Percentiles rank a stretch among this genome's conserved stretches.
phyloP scores from a whole-genome alignment of 2,113 vertebrate species.

The Dicaeum eximium region DNA sequence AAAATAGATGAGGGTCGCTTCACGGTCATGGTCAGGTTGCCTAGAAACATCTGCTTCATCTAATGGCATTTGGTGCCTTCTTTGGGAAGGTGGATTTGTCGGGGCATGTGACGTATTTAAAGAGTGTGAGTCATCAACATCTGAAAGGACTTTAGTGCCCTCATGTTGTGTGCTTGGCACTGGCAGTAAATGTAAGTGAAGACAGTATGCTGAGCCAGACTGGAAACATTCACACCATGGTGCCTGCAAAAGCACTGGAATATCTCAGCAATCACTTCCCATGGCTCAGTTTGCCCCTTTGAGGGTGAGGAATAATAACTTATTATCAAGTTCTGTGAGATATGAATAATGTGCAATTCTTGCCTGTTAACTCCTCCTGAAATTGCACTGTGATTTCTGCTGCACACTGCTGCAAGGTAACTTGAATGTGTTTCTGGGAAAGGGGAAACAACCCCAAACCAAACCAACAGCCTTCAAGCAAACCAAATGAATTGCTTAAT shows the following conservation, averaged over 20 bases:
- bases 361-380: conserved; percentile 22
- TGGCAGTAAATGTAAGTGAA: neutral
- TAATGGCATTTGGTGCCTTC: conserved; percentile 39
- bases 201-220: neutral
- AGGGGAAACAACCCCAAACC: neutral
- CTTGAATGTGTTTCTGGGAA: conserved; percentile 2
- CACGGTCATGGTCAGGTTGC: neutral
- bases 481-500: neutral
- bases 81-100: conserved; percentile 42
- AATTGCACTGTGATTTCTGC: conserved; percentile 27
- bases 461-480: neutral
- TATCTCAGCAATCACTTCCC: neutral
- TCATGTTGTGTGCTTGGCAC: neutral
- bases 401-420: neutral
- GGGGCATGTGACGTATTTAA: conserved; percentile 13
- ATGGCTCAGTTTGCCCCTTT: neutral
- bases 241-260: neutral
- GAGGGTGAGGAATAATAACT: conserved; percentile 24
- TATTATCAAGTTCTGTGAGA: conserved; percentile 21
- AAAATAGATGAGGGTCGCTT: conserved; percentile 45
- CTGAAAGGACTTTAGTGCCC: conserved; percentile 29
- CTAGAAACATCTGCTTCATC: conserved; percentile 30
- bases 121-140: conserved; percentile 34
- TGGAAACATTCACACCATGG: conserved; percentile 8
- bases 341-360: neutral